Conservation (phyloP, 1,140 invertebrate genomes). For the Phthorimaea operculella region DNA sequence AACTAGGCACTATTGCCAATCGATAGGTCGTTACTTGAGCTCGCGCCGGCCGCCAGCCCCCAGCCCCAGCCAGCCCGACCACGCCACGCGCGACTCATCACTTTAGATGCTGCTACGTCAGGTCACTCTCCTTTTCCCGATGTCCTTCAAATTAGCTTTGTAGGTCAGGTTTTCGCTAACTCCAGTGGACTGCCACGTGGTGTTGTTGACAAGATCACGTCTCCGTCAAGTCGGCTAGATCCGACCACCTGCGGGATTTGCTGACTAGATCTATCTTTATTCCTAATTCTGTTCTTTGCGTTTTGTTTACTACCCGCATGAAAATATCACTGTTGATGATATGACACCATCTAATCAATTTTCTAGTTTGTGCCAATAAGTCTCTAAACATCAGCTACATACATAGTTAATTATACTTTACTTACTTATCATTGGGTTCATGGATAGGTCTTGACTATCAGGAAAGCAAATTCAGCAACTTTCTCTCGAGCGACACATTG, state of each 20-base stretch:
- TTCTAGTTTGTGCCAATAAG: too few relatives aligned
- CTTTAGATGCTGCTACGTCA: constrained; percentile 64
- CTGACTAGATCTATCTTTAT: background rate
- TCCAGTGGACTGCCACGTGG: constrained; percentile 52
- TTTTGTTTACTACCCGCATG: too few relatives aligned
- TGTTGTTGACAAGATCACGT: constrained; percentile 41
- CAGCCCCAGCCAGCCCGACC: constrained; percentile 21
- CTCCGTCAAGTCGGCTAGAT: constrained; percentile 5
- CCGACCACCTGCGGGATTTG: constrained; percentile 10
- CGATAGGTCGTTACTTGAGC: constrained; percentile 60
- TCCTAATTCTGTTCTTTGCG: background rate
- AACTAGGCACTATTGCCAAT: constrained; percentile 66
- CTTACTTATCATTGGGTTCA: too few relatives aligned
- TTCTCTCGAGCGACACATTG: too few relatives aligned
- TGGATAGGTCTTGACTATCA: too few relatives aligned
- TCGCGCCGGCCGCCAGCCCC: constrained; percentile 2
- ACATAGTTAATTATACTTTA: too few relatives aligned
- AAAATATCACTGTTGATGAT: too few relatives aligned
- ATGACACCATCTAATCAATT: too few relatives aligned
- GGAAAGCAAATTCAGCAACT: too few relatives aligned
- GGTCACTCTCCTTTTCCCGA: constrained; percentile 67
- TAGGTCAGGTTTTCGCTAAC: constrained; percentile 63
- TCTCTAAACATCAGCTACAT: too few relatives aligned
- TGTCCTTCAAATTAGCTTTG: constrained; percentile 68
- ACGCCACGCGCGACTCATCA: constrained; percentile 64